Conservation (phyloP, 2,888 invertebrate genomes). For the Spicauda simplicius region DNA sequence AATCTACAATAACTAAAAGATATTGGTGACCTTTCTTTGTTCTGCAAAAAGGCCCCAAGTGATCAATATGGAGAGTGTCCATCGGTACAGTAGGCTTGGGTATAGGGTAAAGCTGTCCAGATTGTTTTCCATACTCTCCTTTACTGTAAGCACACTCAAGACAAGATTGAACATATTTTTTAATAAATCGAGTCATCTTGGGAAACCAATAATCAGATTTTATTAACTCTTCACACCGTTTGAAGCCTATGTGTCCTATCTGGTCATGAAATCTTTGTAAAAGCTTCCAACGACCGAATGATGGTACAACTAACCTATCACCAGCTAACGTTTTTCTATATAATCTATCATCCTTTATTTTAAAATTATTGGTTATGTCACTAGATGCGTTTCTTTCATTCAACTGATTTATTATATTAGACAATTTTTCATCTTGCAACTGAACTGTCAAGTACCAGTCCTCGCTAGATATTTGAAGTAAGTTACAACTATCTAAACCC, state of each 20-base stretch:
- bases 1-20: slow-evolving; percentile 40
- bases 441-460: slow-evolving; percentile 4
- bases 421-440: neutral
- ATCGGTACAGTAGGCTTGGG: slow-evolving; percentile 41
- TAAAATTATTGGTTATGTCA: slow-evolving; percentile 39
- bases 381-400: neutral
- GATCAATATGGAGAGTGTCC: slow-evolving; percentile 41
- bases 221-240: slow-evolving; percentile 38
- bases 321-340: slow-evolving; percentile 44
- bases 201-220: slow-evolving; percentile 50
- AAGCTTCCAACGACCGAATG: slow-evolving; percentile 48
- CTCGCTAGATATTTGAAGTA: neutral
- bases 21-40: slow-evolving; percentile 41
- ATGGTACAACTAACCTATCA: slow-evolving; percentile 47
- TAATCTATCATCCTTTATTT: slow-evolving; percentile 38
- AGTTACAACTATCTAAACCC: neutral
- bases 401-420: neutral
- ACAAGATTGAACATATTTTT: slow-evolving; percentile 46
- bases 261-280: slow-evolving; percentile 52
- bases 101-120: slow-evolving; percentile 42
- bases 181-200: slow-evolving; percentile 48
- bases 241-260: slow-evolving; percentile 44
- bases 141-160: slow-evolving; percentile 52
- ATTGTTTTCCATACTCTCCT: slow-evolving; percentile 40
- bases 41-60: slow-evolving; percentile 42